phyloP scores from a whole-genome alignment of 2,888 invertebrate species.

The Ptychoptera albimana region DNA sequence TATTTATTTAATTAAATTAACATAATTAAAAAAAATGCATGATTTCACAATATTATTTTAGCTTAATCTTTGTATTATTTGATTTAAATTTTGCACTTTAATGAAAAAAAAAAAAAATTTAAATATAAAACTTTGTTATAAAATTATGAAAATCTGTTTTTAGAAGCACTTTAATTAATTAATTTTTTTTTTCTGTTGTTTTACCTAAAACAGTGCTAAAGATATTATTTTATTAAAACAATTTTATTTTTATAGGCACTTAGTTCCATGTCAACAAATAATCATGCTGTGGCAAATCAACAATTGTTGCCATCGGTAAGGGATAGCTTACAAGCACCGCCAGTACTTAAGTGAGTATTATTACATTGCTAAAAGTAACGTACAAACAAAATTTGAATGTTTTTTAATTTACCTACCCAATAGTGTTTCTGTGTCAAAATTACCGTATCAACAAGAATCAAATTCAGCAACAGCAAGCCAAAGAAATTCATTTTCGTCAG shows the following conservation, averaged over 20 bases:
- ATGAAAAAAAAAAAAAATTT: no score
- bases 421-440: constrained; percentile 25
- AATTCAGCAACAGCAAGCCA: constrained; percentile 25
- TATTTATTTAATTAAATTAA: neutral
- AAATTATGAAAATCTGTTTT: no score
- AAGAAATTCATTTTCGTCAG: constrained; percentile 30
- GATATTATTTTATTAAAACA: neutral
- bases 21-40: constrained; percentile 1
- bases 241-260: constrained; percentile 20
- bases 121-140: neutral
- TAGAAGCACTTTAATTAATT: neutral
- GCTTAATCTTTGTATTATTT: no score
- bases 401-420: no score
- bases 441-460: constrained; percentile 20
- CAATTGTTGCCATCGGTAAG: constrained; percentile 49
- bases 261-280: constrained; percentile 43
- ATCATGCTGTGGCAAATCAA: constrained; percentile 37
- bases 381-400: neutral
- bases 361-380: no score
- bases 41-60: neutral
- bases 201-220: neutral
- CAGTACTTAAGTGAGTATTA: constrained; percentile 33
- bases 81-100: no score
- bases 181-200: constrained; percentile 2
- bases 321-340: constrained; percentile 44